phyloP scores from a whole-genome alignment of 64 coral and sea anemone species.

The Pocillopora verrucosa region DNA sequence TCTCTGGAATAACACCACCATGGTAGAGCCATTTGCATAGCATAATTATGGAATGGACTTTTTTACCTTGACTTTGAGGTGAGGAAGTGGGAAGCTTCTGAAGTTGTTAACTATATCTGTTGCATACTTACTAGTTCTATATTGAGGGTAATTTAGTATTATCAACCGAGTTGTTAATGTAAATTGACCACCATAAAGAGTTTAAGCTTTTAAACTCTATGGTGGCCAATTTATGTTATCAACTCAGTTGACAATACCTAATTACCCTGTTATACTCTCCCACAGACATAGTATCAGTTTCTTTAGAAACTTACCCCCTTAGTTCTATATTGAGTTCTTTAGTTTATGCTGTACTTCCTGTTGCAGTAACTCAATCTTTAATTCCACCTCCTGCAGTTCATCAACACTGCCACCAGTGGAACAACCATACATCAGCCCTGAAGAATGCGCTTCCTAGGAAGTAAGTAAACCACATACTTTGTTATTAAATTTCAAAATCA shows the following conservation, averaged over 20 bases:
- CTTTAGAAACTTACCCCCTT: background rate
- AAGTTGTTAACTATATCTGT: background rate
- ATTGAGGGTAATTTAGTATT: too few relatives aligned
- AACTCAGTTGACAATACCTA: too few relatives aligned
- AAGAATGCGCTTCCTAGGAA: conserved; percentile 75
- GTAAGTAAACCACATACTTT: background rate
- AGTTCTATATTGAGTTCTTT: background rate
- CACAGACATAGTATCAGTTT: too few relatives aligned
- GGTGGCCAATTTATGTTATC: too few relatives aligned
- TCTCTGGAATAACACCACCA: too few relatives aligned
- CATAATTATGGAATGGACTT: too few relatives aligned
- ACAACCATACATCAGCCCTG: conserved; percentile 67
- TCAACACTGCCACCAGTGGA: conserved; percentile 69
- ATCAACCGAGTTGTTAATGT: too few relatives aligned
- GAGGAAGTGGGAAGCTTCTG: background rate
- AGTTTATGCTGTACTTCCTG: background rate
- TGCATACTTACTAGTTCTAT: background rate
- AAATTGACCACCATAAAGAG: too few relatives aligned
- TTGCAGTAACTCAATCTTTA: conserved; percentile 53
- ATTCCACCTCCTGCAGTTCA: conserved; percentile 77
- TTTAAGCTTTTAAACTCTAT: too few relatives aligned
- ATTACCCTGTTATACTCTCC: too few relatives aligned
- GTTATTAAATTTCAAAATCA: background rate
- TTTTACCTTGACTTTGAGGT: background rate
- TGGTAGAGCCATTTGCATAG: too few relatives aligned